These are phyloP conservation scores for Xanthorhoe designata DNA, from an alignment of 2,888 invertebrate species.

Conservation along the genomic window DNA sequence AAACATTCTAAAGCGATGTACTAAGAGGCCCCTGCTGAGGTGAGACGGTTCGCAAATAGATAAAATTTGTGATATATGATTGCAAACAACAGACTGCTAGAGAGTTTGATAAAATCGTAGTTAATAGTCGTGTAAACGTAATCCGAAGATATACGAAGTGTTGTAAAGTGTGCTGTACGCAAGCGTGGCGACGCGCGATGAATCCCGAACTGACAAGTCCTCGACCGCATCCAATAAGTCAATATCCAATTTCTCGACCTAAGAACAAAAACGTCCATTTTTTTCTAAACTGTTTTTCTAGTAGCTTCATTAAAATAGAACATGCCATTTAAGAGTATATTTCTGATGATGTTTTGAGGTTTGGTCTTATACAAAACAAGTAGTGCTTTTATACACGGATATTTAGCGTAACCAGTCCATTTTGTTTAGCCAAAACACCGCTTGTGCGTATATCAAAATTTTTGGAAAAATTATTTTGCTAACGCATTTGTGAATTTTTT, in stretches of 20 bases:
- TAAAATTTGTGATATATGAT: constrained; percentile 74
- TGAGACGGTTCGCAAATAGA: constrained; percentile 82
- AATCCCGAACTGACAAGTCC: constrained; percentile 59
- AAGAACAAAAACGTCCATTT: constrained; percentile 85
- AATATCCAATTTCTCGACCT: constrained; percentile 81
- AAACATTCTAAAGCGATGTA: constrained; percentile 57
- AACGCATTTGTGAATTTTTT: constrained; percentile 70
- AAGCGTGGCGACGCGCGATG: constrained; percentile 34
- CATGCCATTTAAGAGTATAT: constrained; percentile 81
- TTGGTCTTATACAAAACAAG: constrained; percentile 80
- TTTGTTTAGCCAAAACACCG: constrained; percentile 84
- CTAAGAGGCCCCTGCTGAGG: constrained; percentile 63
- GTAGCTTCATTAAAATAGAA: constrained; percentile 74
- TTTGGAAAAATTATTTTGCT: constrained; percentile 79
- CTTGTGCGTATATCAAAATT: constrained; percentile 74
- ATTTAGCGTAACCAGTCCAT: constrained; percentile 84
- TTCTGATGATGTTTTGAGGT: constrained; percentile 80
- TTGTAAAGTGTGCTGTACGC: constrained; percentile 53
- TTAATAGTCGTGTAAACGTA: constrained; percentile 55
- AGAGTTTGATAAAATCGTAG: constrained; percentile 71
- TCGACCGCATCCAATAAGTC: constrained; percentile 76
- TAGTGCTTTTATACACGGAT: constrained; percentile 83
- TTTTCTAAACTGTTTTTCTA: constrained; percentile 81
- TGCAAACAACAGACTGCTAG: constrained; percentile 75
- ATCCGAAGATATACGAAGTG: constrained; percentile 43